phyloP scores from a whole-genome alignment of 2,113 vertebrate species.

The Seriola dumerili region DNA sequence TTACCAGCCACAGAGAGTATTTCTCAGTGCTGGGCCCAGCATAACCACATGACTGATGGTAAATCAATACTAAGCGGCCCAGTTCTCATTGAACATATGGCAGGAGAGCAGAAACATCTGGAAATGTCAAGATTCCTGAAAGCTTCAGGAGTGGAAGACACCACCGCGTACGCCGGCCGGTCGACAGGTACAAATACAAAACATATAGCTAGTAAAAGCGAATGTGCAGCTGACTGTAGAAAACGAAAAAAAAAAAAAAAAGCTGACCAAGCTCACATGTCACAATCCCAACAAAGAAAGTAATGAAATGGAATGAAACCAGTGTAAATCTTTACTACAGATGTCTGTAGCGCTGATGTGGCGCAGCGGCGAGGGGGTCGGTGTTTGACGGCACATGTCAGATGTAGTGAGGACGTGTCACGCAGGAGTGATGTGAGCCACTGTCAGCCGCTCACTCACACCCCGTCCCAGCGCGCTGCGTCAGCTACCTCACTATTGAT shows the following conservation, averaged over 20 bases:
- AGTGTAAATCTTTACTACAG: slow-evolving; percentile 34
- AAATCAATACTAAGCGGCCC: slow-evolving; percentile 82
- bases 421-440: slow-evolving; percentile 54
- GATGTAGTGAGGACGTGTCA: slow-evolving; percentile 60
- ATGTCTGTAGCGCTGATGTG: slow-evolving; percentile 4
- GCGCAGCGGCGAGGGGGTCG: slow-evolving; percentile 7
- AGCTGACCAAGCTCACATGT: slow-evolving; percentile 12
- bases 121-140: slow-evolving; percentile 52
- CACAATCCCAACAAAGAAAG: slow-evolving; percentile 12
- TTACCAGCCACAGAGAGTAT: slow-evolving; percentile 76
- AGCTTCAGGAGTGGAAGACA: slow-evolving; percentile 29
- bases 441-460: slow-evolving; percentile 62
- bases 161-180: neutral
- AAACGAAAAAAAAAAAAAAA: neutral
- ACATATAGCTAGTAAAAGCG: neutral
- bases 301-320: slow-evolving; percentile 39
- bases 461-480: slow-evolving; percentile 40
- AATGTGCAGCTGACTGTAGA: neutral
- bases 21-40: slow-evolving; percentile 77
- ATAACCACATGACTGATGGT: slow-evolving; percentile 79
- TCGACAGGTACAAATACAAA: slow-evolving; percentile 19
- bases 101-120: slow-evolving; percentile 59
- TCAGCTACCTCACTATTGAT: slow-evolving; percentile 79
- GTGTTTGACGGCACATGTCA: slow-evolving; percentile 62
- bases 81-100: slow-evolving; percentile 50